Percentiles rank a stretch among this genome's conserved stretches.
Conservation (phyloP, 2,888 invertebrate genomes). For the Taphrorychus bicolor region DNA sequence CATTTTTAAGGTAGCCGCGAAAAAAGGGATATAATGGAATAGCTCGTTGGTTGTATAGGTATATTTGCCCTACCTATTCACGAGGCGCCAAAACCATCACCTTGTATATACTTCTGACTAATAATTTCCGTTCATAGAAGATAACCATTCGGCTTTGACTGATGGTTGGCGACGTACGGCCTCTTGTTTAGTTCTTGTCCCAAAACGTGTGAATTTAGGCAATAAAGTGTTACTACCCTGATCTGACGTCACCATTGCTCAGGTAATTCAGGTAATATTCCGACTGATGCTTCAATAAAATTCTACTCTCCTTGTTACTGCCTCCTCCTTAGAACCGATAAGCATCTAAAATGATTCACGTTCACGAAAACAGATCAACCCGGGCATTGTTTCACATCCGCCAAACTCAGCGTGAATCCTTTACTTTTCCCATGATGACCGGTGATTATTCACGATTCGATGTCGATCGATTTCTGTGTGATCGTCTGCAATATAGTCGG, state of each 20-base stretch:
- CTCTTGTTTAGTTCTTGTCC: background rate
- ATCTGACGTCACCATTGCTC: too few species aligned
- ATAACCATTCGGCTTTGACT: background rate
- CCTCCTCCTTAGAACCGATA: background rate
- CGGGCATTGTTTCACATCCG: constrained; percentile 21
- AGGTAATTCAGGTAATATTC: background rate
- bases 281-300: background rate
- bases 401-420: constrained; percentile 22
- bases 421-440: constrained; percentile 19
- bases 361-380: constrained; percentile 17
- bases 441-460: constrained; percentile 7
- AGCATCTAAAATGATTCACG: constrained; percentile 8
- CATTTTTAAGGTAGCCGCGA: too few species aligned
- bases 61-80: background rate
- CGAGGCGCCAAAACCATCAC: background rate
- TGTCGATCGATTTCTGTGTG: background rate
- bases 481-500: background rate
- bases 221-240: too few species aligned
- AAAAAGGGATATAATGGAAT: too few species aligned
- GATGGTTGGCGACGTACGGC: too few species aligned
- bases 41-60: too few species aligned
- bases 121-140: background rate
- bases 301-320: too few species aligned
- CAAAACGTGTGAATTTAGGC: background rate
- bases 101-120: background rate